A percentile compares a stretch with the other conserved stretches of the same genome.
phyloP scores from a whole-genome alignment of 2,113 vertebrate genomes.

The Rhea pennata region DNA sequence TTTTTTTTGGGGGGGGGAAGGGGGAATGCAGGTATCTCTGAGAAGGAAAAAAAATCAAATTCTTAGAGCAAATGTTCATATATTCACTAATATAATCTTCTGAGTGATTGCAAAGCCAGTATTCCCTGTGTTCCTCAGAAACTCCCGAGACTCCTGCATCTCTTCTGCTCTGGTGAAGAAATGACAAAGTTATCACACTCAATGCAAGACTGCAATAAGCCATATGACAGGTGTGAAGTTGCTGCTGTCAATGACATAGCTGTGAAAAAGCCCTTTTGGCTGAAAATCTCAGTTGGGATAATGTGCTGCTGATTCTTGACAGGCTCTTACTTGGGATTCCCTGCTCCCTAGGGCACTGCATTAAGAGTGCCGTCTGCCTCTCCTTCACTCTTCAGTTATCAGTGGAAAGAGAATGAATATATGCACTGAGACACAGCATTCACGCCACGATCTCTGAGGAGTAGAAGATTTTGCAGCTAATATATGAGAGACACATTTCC shows the following conservation, averaged over 20 bases:
- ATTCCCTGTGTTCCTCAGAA: not conserved
- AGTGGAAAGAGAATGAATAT: not conserved
- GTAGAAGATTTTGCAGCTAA: not conserved
- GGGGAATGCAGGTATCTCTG: not conserved
- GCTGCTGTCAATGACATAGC: not conserved
- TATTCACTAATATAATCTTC: not conserved
- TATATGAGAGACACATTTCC: not conserved
- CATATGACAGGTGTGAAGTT: not conserved
- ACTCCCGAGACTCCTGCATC: not conserved
- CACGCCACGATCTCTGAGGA: not conserved
- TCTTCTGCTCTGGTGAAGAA: not conserved
- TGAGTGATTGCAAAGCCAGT: not conserved
- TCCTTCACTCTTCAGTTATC: not conserved
- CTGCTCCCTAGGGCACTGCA: not conserved
- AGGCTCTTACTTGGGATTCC: constrained; percentile 21
- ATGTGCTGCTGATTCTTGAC: constrained; percentile 44
- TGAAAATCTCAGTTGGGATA: constrained; percentile 23
- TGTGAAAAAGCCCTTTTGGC: constrained; percentile 34
- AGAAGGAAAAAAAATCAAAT: not conserved
- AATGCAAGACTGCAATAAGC: not conserved
- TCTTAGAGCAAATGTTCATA: not conserved
- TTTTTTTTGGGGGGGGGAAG: not conserved
- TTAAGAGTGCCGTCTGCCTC: not conserved
- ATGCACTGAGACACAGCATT: not conserved
- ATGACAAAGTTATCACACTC: not conserved